Conservation (phyloP, 2,113 vertebrate genomes). For the Heterotilapia buettikoferi region DNA sequence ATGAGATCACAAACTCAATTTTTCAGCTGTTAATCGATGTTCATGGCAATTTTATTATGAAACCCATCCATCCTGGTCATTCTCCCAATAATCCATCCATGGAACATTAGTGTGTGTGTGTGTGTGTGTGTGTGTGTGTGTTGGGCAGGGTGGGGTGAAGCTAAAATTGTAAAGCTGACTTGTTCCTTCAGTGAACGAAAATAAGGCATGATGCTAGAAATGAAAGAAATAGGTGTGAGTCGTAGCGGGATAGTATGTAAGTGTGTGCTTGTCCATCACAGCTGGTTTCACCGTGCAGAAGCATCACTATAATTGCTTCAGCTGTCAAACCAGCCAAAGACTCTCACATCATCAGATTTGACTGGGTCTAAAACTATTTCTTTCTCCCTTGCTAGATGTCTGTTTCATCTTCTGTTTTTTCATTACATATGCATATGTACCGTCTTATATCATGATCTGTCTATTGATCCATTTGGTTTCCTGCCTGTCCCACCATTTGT, state of each 20-base stretch:
- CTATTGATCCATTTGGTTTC: background rate
- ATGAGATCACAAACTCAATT: constrained; percentile 1
- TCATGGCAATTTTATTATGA: constrained; percentile 25
- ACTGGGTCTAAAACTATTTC: background rate
- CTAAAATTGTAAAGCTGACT: background rate
- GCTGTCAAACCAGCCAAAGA: constrained; percentile 43
- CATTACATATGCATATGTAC: background rate
- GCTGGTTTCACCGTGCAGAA: constrained; percentile 25
- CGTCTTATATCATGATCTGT: background rate
- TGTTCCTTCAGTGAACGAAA: background rate
- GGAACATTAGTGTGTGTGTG: background rate
- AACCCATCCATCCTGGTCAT: constrained; percentile 6
- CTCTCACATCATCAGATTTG: background rate
- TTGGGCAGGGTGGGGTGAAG: background rate
- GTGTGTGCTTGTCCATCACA: constrained; percentile 36
- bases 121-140: background rate
- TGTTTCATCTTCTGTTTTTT: background rate
- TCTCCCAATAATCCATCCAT: background rate
- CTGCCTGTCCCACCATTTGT: background rate
- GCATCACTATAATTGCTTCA: constrained; percentile 44
- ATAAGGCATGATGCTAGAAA: background rate
- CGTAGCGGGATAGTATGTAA: background rate
- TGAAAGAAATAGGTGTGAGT: background rate
- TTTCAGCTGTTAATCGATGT: constrained; percentile 22
- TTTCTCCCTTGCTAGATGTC: background rate